Base-by-base conservation (phyloP, 1,140 invertebrate genomes). In the Xylocopa sonorina region DNA sequence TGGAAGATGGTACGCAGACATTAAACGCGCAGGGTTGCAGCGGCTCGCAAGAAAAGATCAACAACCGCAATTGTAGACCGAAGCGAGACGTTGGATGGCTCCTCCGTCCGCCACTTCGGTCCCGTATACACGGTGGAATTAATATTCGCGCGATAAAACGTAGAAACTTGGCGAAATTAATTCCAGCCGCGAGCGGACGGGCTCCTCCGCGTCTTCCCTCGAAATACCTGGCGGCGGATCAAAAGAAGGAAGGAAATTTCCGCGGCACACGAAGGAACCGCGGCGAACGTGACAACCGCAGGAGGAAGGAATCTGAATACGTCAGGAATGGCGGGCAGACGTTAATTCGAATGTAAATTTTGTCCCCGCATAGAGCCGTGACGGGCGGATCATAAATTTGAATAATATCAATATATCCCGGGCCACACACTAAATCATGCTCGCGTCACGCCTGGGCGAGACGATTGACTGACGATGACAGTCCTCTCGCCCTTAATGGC, bases 291-390 rank as follows among this genome's bases (percentile, higher is more conserved):
- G 72, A 77, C 60, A 57, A 81, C 27, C 48, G 24, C 48, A 18
- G 21, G 51, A n/a, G n/a, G n/a, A n/a, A 38, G 63, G 71, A 69
- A 43, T 57, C n/a, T 24, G 73, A 69, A 77, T 76, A 38, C 27
- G 32, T 14, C 32, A 58, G 29, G 27, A 16, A 67, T 41, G 32
- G 14, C n/a, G 60, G 66, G 27, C 53, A 72, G 62, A 71, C 83
- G 63, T 86, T 86, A 86, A 85, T 86, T 79, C 74, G 60, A 79
- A 86, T 86, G 80, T 79, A 86, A 86, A 86, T 86, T 81, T 73
- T 63, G 66, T 68, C 43, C 57, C 57, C 60, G 50, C 43, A 57
- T 34, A 51, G 50, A 51, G 41, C 67, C 43, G 32, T 60, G 55
- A 14, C 34, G 32, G 75, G 46, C 63, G 34, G 71, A 82, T 82